Conservation (phyloP, 2,113 vertebrate species). For the Bubalus kerabau region DNA sequence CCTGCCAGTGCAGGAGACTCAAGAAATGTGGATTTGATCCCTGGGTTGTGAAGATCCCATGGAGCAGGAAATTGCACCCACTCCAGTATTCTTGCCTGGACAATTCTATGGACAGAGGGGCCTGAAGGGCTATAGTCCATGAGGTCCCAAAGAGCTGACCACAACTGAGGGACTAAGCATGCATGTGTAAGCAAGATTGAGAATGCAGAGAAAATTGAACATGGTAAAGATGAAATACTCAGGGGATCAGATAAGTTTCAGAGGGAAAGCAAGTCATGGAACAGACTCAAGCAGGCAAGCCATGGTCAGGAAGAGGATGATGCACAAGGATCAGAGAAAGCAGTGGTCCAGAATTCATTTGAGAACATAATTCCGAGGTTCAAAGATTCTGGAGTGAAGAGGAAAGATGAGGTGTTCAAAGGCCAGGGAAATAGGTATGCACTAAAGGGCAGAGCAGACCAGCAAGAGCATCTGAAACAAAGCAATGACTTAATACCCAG, state of each 20-base stretch:
- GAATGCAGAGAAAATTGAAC: neutral
- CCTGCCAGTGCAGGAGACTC: neutral
- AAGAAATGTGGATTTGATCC: neutral
- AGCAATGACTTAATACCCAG: neutral
- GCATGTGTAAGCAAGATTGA: neutral
- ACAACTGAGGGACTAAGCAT: neutral
- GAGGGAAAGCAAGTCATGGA: neutral
- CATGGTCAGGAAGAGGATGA: neutral
- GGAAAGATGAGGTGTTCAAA: neutral
- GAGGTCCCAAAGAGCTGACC: neutral
- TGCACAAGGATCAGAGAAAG: neutral
- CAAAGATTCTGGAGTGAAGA: neutral
- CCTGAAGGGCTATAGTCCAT: neutral
- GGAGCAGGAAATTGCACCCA: neutral
- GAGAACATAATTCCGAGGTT: neutral
- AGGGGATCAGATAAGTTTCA: neutral
- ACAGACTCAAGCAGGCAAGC: neutral
- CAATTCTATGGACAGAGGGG: neutral
- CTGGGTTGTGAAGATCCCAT: neutral
- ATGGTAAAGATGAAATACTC: neutral
- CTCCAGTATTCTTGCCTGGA: neutral
- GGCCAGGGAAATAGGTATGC: neutral
- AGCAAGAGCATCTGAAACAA: neutral
- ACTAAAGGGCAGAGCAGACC: neutral
- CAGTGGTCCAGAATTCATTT: neutral